Conservation (phyloP, 2,797 vertebrate genomes). For the Gallinago nigripennis region DNA sequence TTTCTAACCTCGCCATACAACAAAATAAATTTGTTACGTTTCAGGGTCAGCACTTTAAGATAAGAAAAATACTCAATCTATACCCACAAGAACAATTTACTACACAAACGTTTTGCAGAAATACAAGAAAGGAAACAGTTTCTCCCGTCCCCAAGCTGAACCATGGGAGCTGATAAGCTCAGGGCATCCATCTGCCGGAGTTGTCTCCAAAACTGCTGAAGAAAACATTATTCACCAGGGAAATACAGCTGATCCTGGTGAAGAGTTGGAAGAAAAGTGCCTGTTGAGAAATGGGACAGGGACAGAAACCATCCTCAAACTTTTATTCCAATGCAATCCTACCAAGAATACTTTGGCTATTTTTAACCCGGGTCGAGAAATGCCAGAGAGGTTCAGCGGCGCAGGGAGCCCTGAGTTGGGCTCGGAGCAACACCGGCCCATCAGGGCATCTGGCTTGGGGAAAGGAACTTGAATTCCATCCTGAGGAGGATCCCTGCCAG, state of each 20-base stretch:
- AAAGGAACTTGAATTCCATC: neutral
- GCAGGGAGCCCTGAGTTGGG: neutral
- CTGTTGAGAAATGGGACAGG: rapidly evolving
- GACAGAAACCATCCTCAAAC: neutral
- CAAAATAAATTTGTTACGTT: rapidly evolving
- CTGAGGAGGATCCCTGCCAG: neutral
- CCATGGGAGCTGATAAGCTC: neutral
- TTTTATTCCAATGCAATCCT: rapidly evolving
- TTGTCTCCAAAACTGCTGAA: neutral
- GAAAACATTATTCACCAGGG: neutral
- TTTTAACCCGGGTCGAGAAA: neutral
- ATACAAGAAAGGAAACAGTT: neutral
- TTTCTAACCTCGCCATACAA: neutral
- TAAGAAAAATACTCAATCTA: neutral
- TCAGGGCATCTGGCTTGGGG: neutral
- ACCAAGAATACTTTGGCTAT: neutral
- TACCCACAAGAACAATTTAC: rapidly evolving
- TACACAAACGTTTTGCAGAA: neutral
- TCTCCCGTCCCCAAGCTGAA: rapidly evolving
- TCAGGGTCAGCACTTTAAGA: neutral
- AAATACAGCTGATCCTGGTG: neutral
- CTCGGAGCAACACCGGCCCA: neutral
- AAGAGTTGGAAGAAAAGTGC: rapidly evolving
- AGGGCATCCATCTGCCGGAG: neutral
- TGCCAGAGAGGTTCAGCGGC: neutral